Evolutionary conservation across 2,113 vertebrate species (phyloP).

Genomic region (Datnioides undecimradiatus): DNA sequence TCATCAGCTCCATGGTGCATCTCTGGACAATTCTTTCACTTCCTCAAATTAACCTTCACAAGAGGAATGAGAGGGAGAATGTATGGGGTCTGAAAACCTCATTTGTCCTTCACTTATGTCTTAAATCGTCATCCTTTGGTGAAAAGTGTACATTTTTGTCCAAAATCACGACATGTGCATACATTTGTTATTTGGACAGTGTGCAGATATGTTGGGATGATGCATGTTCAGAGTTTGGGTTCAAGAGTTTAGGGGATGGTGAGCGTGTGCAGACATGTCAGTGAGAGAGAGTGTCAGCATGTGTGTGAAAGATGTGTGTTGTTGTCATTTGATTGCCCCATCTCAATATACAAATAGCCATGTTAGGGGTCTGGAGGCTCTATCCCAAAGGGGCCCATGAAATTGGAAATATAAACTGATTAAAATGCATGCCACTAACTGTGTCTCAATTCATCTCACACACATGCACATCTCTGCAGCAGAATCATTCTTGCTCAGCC

Average conservation of each 20-base stretch:
- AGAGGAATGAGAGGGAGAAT: conserved; percentile 36
- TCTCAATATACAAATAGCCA: not conserved
- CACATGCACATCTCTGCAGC: not conserved
- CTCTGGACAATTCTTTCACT: conserved; percentile 65
- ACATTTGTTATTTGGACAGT: conserved; percentile 8
- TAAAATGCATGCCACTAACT: conserved; percentile 4
- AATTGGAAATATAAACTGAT: not conserved
- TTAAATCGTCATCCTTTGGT: not conserved
- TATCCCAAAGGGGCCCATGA: not conserved
- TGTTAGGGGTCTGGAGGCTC: not conserved
- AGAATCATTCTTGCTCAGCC: not conserved
- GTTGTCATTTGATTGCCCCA: not conserved
- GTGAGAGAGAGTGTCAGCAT: not conserved
- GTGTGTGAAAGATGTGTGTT: not conserved
- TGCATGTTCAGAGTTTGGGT: not conserved
- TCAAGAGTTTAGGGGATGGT: not conserved
- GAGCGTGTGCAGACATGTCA: not conserved
- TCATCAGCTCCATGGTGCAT: conserved; percentile 63
- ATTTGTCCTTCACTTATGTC: conserved; percentile 32
- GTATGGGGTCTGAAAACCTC: conserved; percentile 28
- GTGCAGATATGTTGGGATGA: not conserved
- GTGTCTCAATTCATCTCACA: not conserved
- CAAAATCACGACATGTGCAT: not conserved
- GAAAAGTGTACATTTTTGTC: conserved; percentile 7
- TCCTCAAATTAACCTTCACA: conserved; percentile 79